Conservation (phyloP, 2,888 invertebrate genomes). For the Gymnocheta viridis region DNA sequence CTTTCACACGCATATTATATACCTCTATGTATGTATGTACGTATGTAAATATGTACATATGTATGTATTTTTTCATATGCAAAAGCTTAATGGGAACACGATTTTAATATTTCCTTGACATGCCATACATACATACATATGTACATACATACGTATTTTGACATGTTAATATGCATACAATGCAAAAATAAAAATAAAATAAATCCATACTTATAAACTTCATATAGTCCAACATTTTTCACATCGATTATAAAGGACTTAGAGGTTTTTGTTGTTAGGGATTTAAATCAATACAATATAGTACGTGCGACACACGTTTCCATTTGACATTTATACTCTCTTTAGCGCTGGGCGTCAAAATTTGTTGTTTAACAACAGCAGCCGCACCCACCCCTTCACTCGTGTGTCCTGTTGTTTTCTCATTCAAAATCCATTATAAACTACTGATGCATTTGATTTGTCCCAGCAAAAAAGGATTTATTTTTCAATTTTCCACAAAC, state of each 20-base stretch:
- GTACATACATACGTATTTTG: slow-evolving; percentile 16
- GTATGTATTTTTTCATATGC: too few species aligned
- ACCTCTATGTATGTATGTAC: neutral
- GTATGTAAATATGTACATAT: neutral
- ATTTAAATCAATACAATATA: slow-evolving; percentile 46
- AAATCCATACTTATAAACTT: slow-evolving; percentile 26
- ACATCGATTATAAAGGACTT: slow-evolving; percentile 55
- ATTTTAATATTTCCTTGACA: slow-evolving; percentile 38
- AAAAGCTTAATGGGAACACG: slow-evolving; percentile 29
- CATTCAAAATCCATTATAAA: slow-evolving; percentile 24
- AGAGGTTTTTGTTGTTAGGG: slow-evolving; percentile 36
- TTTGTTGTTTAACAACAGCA: slow-evolving; percentile 27
- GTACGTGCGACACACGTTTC: slow-evolving; percentile 34
- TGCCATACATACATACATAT: slow-evolving; percentile 9
- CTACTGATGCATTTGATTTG: slow-evolving; percentile 58
- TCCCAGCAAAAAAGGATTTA: slow-evolving; percentile 56
- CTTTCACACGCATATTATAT: too few species aligned
- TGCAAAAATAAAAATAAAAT: slow-evolving; percentile 15
- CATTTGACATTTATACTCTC: slow-evolving; percentile 55
- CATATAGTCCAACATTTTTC: slow-evolving; percentile 27
- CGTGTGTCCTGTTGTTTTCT: neutral
- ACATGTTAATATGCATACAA: slow-evolving; percentile 16
- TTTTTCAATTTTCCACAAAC: slow-evolving; percentile 51
- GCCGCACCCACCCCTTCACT: neutral
- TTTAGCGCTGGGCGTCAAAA: slow-evolving; percentile 11